These are phyloP conservation scores for Diachasmimorpha longicaudata DNA, from an alignment of 1,140 invertebrate genomes.

Conservation along the genomic window DNA sequence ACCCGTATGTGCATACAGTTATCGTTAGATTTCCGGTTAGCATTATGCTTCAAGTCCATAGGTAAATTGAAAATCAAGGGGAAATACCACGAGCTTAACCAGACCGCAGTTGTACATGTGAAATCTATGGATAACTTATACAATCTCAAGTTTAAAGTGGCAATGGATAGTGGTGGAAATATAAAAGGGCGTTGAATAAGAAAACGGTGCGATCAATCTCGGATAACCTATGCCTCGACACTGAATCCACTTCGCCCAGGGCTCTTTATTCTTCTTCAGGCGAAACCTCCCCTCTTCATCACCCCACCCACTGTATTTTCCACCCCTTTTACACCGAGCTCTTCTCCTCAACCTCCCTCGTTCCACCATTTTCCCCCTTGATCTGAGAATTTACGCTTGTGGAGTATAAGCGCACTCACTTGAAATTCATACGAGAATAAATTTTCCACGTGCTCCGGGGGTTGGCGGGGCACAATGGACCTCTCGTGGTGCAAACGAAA, in stretches of 20 bases:
- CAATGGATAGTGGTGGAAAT: background rate
- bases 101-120: conserved; percentile 7
- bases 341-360: background rate
- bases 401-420: conserved; percentile 31
- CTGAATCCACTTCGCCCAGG: conserved; percentile 25
- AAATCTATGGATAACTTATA: background rate
- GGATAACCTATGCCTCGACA: conserved; percentile 43
- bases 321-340: conserved; percentile 1
- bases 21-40: conserved; percentile 29
- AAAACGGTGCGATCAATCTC: conserved; percentile 49
- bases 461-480: background rate
- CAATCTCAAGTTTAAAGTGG: background rate
- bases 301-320: background rate
- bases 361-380: conserved; percentile 11
- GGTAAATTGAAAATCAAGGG: conserved; percentile 46
- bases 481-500: background rate
- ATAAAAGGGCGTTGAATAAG: conserved; percentile 40
- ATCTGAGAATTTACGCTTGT: conserved; percentile 43
- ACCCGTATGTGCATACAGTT: background rate
- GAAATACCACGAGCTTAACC: conserved; percentile 41
- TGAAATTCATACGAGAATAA: conserved; percentile 55
- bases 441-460: conserved; percentile 48
- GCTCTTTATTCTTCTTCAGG: conserved; percentile 24
- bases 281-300: background rate
- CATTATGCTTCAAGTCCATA: background rate